Conservation (phyloP, 2,797 vertebrate species). For the Catostomus latipinnis region DNA sequence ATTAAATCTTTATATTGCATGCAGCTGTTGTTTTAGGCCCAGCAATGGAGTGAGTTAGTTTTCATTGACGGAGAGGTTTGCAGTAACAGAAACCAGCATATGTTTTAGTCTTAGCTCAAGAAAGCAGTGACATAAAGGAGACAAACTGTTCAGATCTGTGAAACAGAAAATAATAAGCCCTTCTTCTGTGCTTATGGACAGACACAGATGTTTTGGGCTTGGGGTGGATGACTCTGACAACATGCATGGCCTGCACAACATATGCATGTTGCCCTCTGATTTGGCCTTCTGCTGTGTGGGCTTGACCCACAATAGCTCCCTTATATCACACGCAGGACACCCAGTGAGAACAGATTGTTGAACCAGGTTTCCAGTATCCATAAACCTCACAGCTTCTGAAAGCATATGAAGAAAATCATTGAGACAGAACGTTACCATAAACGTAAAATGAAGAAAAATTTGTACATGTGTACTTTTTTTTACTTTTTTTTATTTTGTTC, state of each 20-base stretch:
- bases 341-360: constrained; percentile 45
- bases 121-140: constrained; percentile 38
- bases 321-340: constrained; percentile 53
- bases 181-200: constrained; percentile 35
- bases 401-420: not conserved
- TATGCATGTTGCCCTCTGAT: constrained; percentile 51
- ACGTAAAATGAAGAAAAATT: too few relatives aligned
- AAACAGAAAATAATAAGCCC: constrained; percentile 23
- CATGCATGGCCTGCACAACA: constrained; percentile 54
- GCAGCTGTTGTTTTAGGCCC: constrained; percentile 26
- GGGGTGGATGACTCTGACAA: constrained; percentile 42
- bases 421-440: too few relatives aligned
- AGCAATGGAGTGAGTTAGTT: constrained; percentile 2
- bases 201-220: constrained; percentile 57
- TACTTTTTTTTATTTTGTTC: too few relatives aligned
- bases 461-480: too few relatives aligned
- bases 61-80: constrained; percentile 26
- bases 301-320: constrained; percentile 54
- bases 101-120: constrained; percentile 35
- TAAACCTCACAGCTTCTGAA: constrained; percentile 44
- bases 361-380: constrained; percentile 34
- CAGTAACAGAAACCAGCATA: constrained; percentile 8
- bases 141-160: constrained; percentile 24
- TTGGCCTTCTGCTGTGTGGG: constrained; percentile 49
- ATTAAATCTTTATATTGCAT: constrained; percentile 15